Base-by-base conservation (phyloP, 2,113 vertebrate genomes). In the Eublepharis macularius region DNA sequence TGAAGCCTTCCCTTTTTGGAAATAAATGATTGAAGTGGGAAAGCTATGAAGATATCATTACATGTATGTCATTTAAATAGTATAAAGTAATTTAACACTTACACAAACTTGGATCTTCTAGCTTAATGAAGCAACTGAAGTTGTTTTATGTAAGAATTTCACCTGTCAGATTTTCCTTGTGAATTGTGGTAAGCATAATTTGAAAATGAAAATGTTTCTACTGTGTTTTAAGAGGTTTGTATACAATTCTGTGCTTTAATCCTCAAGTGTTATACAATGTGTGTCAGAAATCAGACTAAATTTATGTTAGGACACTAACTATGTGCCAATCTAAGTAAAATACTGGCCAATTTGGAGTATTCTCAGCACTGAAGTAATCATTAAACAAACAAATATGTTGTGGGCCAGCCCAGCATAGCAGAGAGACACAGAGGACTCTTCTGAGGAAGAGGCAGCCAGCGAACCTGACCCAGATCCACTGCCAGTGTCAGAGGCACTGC, bases 91-190 rank as follows among this genome's bases (percentile, higher is more conserved):
- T 86, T 76, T 91, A 84, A 10, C 3, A 47, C 36, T 10, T 86
- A 63, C 24, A 72, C 39, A 72, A 80, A 32, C 57, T 80, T 84
- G 60, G 36, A 24, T 81, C 16, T 21, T 83, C 77, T 73, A 2
- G 76, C 85, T 90, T 82, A 88, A 77, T 79, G 79, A 83, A 90
- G 14, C n/a, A 0, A 0, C 65, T 86, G 87, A 24, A 2, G 4
- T 76, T n/a, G n/a, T 13, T 83, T 84, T 75, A 4, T 80, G 2
- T 66, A n/a, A 91, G 16, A 76, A 41, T 92, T 93, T 91, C 47
- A 66, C 66, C 24, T 4, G 73, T 29, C 5, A 1, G 1, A 68
- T 65, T 86, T 82, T 88, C 78, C 47, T 9, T 6, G n/a, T 66
- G n/a, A 10, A 85, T 83, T 78, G 26, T 84, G 70, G 17, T 88